Evolutionary conservation across 2,113 vertebrate genomes (phyloP).

Genomic region (Heterocephalus glaber): DNA sequence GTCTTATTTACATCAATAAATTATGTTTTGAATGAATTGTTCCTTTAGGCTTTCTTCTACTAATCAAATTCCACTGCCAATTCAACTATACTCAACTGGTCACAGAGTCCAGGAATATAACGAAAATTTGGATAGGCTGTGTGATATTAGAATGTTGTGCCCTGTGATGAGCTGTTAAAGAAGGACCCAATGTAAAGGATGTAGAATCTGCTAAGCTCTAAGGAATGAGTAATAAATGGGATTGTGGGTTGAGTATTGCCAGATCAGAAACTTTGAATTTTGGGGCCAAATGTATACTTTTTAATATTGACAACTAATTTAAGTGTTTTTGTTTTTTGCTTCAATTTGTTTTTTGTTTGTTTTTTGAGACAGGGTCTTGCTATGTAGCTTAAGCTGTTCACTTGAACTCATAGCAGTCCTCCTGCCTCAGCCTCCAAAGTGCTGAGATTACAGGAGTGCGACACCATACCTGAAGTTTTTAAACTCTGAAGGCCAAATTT

Average conservation of each 20-base stretch:
- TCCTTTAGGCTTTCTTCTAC: background rate
- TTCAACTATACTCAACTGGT: background rate
- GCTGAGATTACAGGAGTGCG: background rate
- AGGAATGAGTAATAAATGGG: background rate
- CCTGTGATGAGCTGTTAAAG: background rate
- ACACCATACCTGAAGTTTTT: background rate
- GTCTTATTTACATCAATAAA: conserved; percentile 16
- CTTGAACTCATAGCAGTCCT: background rate
- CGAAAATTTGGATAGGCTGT: background rate
- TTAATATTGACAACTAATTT: conserved; percentile 36
- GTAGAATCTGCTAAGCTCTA: background rate
- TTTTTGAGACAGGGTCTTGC: background rate
- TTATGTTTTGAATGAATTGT: background rate
- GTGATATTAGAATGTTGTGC: fast-evolving
- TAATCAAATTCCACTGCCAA: background rate
- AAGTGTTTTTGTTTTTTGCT: background rate
- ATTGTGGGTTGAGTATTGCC: background rate
- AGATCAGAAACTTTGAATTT: conserved; percentile 49
- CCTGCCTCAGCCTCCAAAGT: background rate
- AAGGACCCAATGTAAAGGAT: background rate
- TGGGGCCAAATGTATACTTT: conserved; percentile 38
- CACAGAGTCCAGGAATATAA: background rate
- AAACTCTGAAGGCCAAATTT: background rate
- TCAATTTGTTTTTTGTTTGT: background rate
- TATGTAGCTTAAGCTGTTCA: background rate